These are phyloP conservation scores for Listrodromus nycthemerus DNA, from an alignment of 2,888 invertebrate species.

Conservation along the genomic window DNA sequence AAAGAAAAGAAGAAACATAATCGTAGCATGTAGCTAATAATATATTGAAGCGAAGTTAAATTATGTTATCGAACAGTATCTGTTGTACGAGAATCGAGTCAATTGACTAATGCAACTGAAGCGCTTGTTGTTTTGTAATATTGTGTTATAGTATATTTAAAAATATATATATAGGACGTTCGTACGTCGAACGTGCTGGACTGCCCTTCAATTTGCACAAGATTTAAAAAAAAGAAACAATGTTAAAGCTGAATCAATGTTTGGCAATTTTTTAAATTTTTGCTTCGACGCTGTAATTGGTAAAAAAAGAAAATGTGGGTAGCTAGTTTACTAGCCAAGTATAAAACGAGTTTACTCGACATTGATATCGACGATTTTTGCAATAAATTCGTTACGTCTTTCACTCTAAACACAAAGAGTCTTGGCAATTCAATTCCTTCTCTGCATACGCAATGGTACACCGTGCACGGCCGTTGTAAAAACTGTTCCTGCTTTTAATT, in stretches of 20 bases:
- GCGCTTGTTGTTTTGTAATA: constrained; percentile 84
- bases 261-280: constrained; percentile 63
- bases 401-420: constrained; percentile 29
- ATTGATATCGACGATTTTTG: constrained; percentile 63
- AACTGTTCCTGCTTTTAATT: constrained; percentile 68
- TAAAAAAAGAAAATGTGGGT: constrained; percentile 52
- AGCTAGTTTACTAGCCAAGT: constrained; percentile 58
- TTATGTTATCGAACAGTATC: constrained; percentile 74
- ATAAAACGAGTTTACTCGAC: constrained; percentile 60
- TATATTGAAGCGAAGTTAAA: constrained; percentile 79
- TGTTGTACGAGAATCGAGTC: constrained; percentile 74
- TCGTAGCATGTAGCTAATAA: constrained; percentile 77
- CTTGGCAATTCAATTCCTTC: constrained; percentile 55
- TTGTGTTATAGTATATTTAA: constrained; percentile 84
- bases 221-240: constrained; percentile 50
- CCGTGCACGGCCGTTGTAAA: constrained; percentile 72
- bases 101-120: constrained; percentile 76
- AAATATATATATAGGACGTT: constrained; percentile 76
- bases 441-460: constrained; percentile 70
- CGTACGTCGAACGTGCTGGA: constrained; percentile 66
- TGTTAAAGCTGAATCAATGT: constrained; percentile 65
- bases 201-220: constrained; percentile 59
- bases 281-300: constrained; percentile 67
- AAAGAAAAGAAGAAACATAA: constrained; percentile 64
- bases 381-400: constrained; percentile 69